Evolutionary conservation across 2,113 vertebrate genomes (phyloP).

Genomic region (Chauna torquata): DNA sequence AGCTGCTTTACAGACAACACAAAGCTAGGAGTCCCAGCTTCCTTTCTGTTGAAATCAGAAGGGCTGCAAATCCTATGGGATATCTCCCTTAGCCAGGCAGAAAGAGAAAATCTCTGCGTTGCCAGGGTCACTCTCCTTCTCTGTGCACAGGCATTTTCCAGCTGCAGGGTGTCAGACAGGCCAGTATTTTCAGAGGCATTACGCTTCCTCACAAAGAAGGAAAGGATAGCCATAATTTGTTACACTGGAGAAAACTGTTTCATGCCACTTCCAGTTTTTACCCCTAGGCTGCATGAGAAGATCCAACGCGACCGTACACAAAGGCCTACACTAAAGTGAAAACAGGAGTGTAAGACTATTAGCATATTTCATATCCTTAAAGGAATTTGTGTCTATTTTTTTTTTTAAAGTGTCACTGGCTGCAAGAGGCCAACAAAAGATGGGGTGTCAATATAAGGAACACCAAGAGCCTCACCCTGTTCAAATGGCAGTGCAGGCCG

Average conservation of each 20-base stretch:
- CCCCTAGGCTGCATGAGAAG: neutral
- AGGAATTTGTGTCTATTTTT: neutral
- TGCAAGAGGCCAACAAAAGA: neutral
- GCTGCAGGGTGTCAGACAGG: neutral
- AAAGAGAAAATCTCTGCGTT: neutral
- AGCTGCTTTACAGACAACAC: neutral
- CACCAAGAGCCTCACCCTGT: conserved; percentile 82
- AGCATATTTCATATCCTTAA: neutral
- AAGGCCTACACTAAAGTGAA: neutral
- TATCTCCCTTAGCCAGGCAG: neutral
- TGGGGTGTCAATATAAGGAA: neutral
- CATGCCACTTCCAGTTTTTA: neutral
- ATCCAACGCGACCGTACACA: neutral
- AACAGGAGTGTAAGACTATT: neutral
- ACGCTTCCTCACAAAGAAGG: neutral
- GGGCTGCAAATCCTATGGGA: neutral
- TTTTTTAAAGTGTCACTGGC: neutral
- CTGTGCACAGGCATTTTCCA: neutral
- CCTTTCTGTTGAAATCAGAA: neutral
- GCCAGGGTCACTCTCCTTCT: neutral
- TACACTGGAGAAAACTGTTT: neutral
- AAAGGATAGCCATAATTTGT: neutral
- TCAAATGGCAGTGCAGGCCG: conserved; percentile 95
- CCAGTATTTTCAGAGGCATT: neutral
- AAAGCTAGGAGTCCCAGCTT: neutral